Evolutionary conservation across 2,888 invertebrate genomes (phyloP).

Genomic region (Apoda limacodes): DNA sequence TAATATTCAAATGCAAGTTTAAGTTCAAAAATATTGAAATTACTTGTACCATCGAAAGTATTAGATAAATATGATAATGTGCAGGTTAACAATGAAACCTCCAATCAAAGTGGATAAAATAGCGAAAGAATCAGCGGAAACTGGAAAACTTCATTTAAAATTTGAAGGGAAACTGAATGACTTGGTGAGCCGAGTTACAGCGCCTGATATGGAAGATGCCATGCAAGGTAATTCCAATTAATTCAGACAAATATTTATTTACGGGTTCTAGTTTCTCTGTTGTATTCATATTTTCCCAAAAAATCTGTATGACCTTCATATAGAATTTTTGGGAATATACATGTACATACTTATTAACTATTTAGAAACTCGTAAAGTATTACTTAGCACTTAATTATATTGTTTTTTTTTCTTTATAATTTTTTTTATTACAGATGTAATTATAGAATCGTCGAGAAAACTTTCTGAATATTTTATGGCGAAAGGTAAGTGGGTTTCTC

Average conservation of each 20-base stretch:
- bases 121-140: constrained; percentile 42
- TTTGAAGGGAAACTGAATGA: constrained; percentile 41
- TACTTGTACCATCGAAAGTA: not conserved
- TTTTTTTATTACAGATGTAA: constrained; percentile 36
- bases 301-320: too few species aligned
- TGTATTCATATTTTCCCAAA: too few species aligned
- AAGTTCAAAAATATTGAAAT: not conserved
- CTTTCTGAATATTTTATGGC: constrained; percentile 46
- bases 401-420: too few species aligned
- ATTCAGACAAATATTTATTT: too few species aligned
- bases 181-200: constrained; percentile 34
- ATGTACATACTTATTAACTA: too few species aligned
- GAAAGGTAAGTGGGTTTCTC: too few species aligned
- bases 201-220: constrained; percentile 29
- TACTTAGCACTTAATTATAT: too few species aligned
- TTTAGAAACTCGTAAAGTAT: too few species aligned
- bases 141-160: constrained; percentile 45
- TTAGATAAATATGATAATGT: not conserved
- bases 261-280: too few species aligned
- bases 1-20: too few species aligned
- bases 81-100: constrained; percentile 25
- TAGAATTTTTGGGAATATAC: too few species aligned
- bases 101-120: constrained; percentile 36
- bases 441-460: constrained; percentile 43
- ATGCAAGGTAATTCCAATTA: constrained; percentile 57